Percentiles rank a stretch among this genome's conserved stretches.
Evolutionary conservation across 2,888 invertebrate species (phyloP).

Genomic region (Stramonita haemastoma): DNA sequence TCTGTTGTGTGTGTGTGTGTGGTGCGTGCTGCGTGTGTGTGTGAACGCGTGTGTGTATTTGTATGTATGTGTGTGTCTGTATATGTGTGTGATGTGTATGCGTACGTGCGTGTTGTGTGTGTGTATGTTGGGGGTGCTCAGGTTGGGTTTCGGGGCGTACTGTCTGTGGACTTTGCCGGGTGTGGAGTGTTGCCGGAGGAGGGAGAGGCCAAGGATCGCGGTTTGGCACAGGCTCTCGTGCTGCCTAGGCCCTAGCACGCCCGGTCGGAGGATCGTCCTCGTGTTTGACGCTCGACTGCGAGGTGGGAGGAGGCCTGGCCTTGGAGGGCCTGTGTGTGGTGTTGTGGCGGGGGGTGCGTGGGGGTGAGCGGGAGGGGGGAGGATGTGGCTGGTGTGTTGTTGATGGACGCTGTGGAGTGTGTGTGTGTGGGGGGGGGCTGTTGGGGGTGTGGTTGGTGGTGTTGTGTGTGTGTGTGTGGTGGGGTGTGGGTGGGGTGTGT

Average conservation of each 20-base stretch:
- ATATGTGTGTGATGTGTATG: not conserved
- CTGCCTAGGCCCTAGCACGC: constrained; percentile 75
- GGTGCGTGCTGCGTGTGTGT: too few relatives aligned
- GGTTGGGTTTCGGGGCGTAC: constrained; percentile 75
- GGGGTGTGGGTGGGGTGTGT: not conserved
- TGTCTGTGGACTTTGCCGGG: constrained; percentile 76
- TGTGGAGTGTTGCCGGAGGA: constrained; percentile 76
- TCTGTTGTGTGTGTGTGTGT: not conserved
- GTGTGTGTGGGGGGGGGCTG: not conserved
- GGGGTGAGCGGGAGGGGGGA: not conserved
- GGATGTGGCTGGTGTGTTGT: too few relatives aligned
- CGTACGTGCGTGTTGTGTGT: too few relatives aligned
- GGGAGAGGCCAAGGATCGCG: constrained; percentile 75
- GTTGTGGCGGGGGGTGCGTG: not conserved
- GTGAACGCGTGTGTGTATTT: too few relatives aligned
- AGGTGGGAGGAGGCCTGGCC: not conserved
- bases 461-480: not conserved
- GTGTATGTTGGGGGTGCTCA: constrained; percentile 47
- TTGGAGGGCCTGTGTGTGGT: not conserved
- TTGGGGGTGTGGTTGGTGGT: not conserved
- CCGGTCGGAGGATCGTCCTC: constrained; percentile 73
- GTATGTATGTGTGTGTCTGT: not conserved
- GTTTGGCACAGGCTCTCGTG: constrained; percentile 76
- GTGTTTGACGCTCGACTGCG: constrained; percentile 74
- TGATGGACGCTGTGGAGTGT: too few relatives aligned